Base-by-base conservation (phyloP, 2,888 invertebrate species). In the Argyresthia albistria region DNA sequence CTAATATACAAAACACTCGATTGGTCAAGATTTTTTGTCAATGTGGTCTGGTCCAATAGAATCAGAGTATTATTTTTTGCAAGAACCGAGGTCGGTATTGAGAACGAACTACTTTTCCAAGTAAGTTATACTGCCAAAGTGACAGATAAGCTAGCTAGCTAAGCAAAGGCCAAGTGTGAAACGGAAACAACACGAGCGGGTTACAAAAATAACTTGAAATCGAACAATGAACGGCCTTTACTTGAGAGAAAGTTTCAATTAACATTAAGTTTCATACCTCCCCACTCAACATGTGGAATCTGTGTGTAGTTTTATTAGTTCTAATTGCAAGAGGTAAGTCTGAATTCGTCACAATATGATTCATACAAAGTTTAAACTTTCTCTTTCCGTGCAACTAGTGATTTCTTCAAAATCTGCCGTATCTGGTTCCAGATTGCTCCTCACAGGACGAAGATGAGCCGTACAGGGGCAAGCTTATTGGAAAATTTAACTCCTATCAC, bases 401-500 rank as follows among this genome's bases (percentile, higher is more conserved):
- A 14, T 43, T 39, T 39, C n/a, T 8, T 11, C n/a, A 39, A 39
- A 39, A 45, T 37, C 35, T 80, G 80, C 71, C 8, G 46, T 46
- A 25, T 35, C n/a, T n/a, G 16, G 10, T 46, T 46, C 1, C 46
- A 86, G 86, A 72, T 53, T 75, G 77, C 56, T 66, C 59, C 48
- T 73, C 83, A n/a, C 84, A 89, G 60, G 92, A 93, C 52, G 91
- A 92, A 46, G 92, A 91, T 42, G 93, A 92, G 0, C 93, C 93
- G 6, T 95, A 95, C 69, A 89, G 88, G 55, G 97, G 97, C 50
- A 94, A 93, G 76, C 91, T 91, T 62, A 83, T 97, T 54, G 96
- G 96, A 7, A 94, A 94, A 78, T 80, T 97, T 46, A 96, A 96
- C 78, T 93, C 96, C 0, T 97, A 96, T 70, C 96, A 97, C 76